Evolutionary conservation across 2,888 invertebrate genomes (phyloP).

Genomic region (Molanna angustata): DNA sequence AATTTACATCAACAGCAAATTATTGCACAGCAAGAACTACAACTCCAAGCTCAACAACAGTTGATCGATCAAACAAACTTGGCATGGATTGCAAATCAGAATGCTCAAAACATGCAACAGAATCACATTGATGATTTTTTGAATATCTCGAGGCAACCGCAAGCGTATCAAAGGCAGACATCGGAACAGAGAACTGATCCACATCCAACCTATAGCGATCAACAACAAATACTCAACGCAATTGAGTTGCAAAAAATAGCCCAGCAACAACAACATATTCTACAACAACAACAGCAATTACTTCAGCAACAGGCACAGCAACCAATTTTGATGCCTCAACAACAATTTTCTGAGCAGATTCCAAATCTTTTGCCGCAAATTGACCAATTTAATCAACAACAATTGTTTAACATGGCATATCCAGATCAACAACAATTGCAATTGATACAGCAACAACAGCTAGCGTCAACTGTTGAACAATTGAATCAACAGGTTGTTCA

Average conservation of each 20-base stretch:
- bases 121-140: constrained; percentile 38
- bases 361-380: constrained; percentile 37
- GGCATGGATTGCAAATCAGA: constrained; percentile 49
- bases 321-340: constrained; percentile 37
- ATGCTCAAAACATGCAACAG: constrained; percentile 53
- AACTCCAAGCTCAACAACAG: constrained; percentile 54
- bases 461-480: constrained; percentile 46
- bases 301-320: constrained; percentile 41
- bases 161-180: constrained; percentile 47
- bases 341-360: constrained; percentile 32
- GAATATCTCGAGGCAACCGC: constrained; percentile 39
- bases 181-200: constrained; percentile 48
- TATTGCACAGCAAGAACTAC: constrained; percentile 49
- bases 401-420: constrained; percentile 27
- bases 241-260: constrained; percentile 43
- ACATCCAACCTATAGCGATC: constrained; percentile 35
- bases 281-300: constrained; percentile 42
- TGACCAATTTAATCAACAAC: constrained; percentile 37
- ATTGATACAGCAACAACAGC: constrained; percentile 42
- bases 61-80: constrained; percentile 57
- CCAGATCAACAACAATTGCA: constrained; percentile 38
- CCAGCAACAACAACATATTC: constrained; percentile 41
- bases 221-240: constrained; percentile 32
- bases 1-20: constrained; percentile 46
- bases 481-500: constrained; percentile 37